phyloP scores from a whole-genome alignment of 2,797 vertebrate genomes.

The Momotus momota region DNA sequence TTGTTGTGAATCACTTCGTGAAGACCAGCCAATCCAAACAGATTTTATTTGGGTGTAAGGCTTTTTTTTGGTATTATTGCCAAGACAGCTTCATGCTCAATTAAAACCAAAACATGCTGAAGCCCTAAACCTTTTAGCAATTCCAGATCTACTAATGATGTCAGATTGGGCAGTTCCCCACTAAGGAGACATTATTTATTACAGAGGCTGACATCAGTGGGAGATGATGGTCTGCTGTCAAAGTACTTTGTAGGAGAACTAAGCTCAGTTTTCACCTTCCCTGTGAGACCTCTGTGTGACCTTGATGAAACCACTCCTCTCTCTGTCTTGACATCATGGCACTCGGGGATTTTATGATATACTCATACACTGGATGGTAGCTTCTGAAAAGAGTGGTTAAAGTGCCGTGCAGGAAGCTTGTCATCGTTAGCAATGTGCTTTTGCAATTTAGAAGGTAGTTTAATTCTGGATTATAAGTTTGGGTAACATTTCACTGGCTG shows the following conservation, averaged over 20 bases:
- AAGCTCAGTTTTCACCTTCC: neutral
- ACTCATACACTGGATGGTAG: neutral
- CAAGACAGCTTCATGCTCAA: constrained; percentile 59
- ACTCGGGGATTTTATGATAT: neutral
- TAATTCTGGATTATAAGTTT: neutral
- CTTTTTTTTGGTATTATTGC: constrained; percentile 3
- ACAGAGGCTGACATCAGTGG: constrained; percentile 28
- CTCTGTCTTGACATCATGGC: neutral
- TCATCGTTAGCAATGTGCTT: neutral
- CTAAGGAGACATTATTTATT: constrained; percentile 22
- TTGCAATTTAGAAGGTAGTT: neutral
- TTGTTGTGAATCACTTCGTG: constrained; percentile 50
- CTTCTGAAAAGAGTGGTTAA: neutral
- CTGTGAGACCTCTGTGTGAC: neutral
- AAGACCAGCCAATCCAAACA: constrained; percentile 65
- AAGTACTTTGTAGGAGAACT: neutral
- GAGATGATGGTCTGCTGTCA: neutral
- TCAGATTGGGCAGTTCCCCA: constrained; percentile 54
- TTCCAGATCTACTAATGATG: constrained; percentile 53
- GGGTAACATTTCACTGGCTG: neutral
- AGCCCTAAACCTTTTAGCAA: constrained; percentile 49
- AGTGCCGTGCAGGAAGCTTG: neutral
- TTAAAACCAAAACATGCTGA: constrained; percentile 54
- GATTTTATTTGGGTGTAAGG: constrained; percentile 58
- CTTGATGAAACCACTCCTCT: neutral